Base-by-base conservation (phyloP, 2,113 vertebrate species). In the Megaleporinus macrocephalus region DNA sequence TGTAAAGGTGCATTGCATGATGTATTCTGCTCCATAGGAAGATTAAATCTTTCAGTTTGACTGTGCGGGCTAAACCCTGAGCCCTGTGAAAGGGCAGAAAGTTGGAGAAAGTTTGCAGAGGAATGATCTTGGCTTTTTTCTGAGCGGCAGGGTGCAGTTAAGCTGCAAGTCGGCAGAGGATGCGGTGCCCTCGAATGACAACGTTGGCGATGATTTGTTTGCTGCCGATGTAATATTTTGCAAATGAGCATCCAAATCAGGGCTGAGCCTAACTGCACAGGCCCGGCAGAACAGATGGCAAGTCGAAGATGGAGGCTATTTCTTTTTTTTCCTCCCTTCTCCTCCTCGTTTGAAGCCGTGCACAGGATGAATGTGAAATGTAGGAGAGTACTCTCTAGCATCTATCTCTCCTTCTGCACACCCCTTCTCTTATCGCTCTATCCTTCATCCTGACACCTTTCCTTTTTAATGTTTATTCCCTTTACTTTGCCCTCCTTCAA, bases 231-330 rank as follows among this genome's bases (percentile, higher is more conserved):
- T 75, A 70, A 73, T 68, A 57, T 65, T 59, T 76, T 66, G 49
- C 53, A 57, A 83, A 80, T n/a, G 44, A 83, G 62, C 66, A 86
- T 83, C 72, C 78, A 80, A 76, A 82, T 76, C 51, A 82, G 57
- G 51, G 51, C 66, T 59, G 24, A 44, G 62, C 49, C 15, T 47
- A 36, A 57, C 49, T 57, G 30, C 51, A 70, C 66, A 71, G 24
- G 77, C 73, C 47, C n/a, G 27, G 47, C 68, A 41, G 74, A 78
- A 78, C 85, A 86, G 78, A 83, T 86, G 62, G 85, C 69, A 78
- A 78, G 29, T 77, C 63, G 65, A 49, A 82, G 61, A 76, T 59
- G 20, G 53, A 61, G 73, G 65, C 16, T 16, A 41, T 79, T 33
- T 82, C 65, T 79, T 79, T 61, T 61, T 59, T 59, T 61, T 26